These are phyloP conservation scores for Limnephilus auricula DNA, from an alignment of 2,888 invertebrate species.

Conservation along the genomic window DNA sequence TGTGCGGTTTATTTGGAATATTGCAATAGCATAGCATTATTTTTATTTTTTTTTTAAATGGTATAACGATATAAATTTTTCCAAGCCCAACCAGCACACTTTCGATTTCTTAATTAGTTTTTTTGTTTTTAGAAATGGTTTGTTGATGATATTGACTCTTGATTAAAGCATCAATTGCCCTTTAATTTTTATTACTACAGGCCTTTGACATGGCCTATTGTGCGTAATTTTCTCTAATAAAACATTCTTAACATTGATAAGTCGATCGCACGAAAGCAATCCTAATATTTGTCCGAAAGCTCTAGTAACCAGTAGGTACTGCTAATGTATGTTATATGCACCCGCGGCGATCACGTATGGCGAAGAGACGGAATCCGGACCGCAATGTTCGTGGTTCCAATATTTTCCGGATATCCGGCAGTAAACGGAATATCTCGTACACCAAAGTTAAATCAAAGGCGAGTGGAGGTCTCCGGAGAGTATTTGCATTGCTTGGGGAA, in stretches of 20 bases:
- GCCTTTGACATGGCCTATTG: no score
- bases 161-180: no score
- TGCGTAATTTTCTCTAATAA: no score
- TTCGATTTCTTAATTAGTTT: no score
- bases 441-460: constrained; percentile 56
- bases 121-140: no score
- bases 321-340: background rate
- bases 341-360: constrained; percentile 50
- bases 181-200: no score
- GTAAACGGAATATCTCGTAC: constrained; percentile 46
- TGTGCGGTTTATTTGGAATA: no score
- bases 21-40: no score
- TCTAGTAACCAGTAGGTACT: background rate
- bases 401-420: constrained; percentile 61
- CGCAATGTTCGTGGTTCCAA: constrained; percentile 57
- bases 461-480: constrained; percentile 53
- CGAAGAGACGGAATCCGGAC: constrained; percentile 50
- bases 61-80: no score
- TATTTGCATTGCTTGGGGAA: constrained; percentile 18
- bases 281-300: background rate
- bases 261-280: constrained; percentile 53
- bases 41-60: no score
- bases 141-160: no score
- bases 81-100: no score
- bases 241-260: background rate